Evolutionary conservation across 2,797 vertebrate species (phyloP), one percentile per base, ranked within the genome.

Genomic region (Spinus olivaceus): DNA sequence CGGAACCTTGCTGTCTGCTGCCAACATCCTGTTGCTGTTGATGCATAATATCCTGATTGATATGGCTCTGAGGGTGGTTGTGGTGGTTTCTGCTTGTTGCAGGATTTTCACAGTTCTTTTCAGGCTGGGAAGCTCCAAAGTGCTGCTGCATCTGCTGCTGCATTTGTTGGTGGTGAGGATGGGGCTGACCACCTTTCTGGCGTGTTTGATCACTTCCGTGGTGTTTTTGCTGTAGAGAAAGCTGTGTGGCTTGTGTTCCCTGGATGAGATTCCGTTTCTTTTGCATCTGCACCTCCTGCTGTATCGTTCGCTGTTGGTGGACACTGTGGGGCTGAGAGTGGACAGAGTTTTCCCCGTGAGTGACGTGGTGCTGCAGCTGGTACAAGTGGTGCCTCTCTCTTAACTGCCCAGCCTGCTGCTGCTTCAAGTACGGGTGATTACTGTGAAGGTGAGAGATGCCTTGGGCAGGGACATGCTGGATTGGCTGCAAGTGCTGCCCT

Each of bases 91-190:
- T 98, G 92, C 97, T 98, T 8, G 97, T 94, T 46, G 98, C 95
- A 90, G 98, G 98, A 76, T 98, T 99, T 84, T 99, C 99, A 96
- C 99, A 99, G 69, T 98, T 98, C 97, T 99, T 99, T 86, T 99
- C 99, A 72, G 99, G 98, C 93, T 99, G 99, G 67, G 99, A 98
- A 93, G 95, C 95, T 77, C 97, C 98, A 61, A 99, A 99, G 96
- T 99, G 99, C 94, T 99, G 98, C 87, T 98, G 98, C 92, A 99
- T 98, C 94, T 99, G 99, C 93, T 99, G 99, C 95, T 99, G 99
- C 39, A 99, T 98, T 88, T 99, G 99, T 88, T 98, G 98, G 96
- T 99, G 99, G 95, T 99, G 99, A 66, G 98, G 98, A 92, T 99
- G 99, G 81, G 99, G 98, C 60, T 98, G 98, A n/a, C 96, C 89